Conservation (phyloP, 2,888 invertebrate species). For the Drosophila affinis region DNA sequence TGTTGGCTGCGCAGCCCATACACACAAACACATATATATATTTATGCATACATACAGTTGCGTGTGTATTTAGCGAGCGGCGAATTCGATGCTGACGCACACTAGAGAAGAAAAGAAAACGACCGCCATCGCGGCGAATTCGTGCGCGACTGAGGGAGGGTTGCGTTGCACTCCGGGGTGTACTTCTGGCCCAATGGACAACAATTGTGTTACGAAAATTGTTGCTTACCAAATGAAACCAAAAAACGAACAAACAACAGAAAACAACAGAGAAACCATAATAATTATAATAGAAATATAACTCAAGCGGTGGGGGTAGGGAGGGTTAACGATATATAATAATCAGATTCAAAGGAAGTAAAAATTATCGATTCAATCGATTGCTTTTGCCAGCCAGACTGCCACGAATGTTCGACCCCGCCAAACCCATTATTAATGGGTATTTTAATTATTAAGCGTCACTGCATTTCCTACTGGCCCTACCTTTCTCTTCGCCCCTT, state of each 20-base stretch:
- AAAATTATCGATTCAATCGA: slow-evolving; percentile 70
- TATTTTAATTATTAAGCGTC: slow-evolving; percentile 11
- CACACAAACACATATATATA: slow-evolving; percentile 2
- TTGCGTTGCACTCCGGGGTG: slow-evolving; percentile 16
- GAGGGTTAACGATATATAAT: slow-evolving; percentile 29
- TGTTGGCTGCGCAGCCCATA: slow-evolving; percentile 55
- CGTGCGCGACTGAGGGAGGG: background rate
- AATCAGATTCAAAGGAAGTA: slow-evolving; percentile 19
- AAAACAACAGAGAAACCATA: slow-evolving; percentile 6
- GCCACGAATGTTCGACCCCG: slow-evolving; percentile 3
- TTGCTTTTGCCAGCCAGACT: slow-evolving; percentile 64
- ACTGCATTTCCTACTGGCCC: slow-evolving; percentile 1
- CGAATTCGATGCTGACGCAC: slow-evolving; percentile 68
- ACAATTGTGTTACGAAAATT: slow-evolving; percentile 33
- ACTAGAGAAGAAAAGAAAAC: slow-evolving; percentile 49
- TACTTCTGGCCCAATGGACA: slow-evolving; percentile 8
- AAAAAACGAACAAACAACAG: background rate
- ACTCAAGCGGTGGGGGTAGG: slow-evolving; percentile 16
- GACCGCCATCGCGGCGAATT: slow-evolving; percentile 45
- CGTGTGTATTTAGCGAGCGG: slow-evolving; percentile 66
- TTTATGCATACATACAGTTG: slow-evolving; percentile 28
- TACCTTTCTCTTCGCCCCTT: slow-evolving; percentile 3
- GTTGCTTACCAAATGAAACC: slow-evolving; percentile 19
- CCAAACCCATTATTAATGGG: background rate
- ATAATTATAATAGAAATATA: slow-evolving; percentile 36